Percentiles rank a stretch among this genome's conserved stretches.
Conservation (phyloP, 2,888 invertebrate genomes). For the Caenorhabditis sulstoni region DNA sequence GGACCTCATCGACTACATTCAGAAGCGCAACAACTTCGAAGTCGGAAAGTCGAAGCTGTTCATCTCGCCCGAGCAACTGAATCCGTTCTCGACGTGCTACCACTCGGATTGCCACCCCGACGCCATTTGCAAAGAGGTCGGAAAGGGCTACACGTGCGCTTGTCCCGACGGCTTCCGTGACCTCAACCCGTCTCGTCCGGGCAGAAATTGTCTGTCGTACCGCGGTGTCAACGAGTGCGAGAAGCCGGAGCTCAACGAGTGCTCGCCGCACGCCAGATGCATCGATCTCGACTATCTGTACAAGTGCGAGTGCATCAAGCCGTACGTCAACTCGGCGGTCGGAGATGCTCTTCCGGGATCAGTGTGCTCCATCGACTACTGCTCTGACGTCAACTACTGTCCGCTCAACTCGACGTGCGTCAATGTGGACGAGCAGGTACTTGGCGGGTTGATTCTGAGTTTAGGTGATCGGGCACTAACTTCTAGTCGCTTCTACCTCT, state of each 20-base stretch:
- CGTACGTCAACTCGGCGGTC: conserved; percentile 72
- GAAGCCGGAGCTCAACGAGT: conserved; percentile 71
- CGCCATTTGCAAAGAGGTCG: conserved; percentile 70
- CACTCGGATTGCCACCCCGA: conserved; percentile 69
- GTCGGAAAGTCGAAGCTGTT: conserved; percentile 74
- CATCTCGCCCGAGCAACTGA: conserved; percentile 74
- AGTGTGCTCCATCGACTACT: conserved; percentile 75
- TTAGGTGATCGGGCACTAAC: neutral
- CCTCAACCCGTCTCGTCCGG: conserved; percentile 70
- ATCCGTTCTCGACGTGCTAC: conserved; percentile 75
- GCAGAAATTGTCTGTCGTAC: conserved; percentile 68
- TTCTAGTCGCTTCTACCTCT: conserved; percentile 4
- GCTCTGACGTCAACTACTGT: conserved; percentile 85
- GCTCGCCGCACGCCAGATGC: conserved; percentile 74
- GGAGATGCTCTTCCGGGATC: conserved; percentile 81
- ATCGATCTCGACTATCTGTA: conserved; percentile 71
- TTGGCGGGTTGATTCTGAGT: neutral
- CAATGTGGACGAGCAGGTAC: conserved; percentile 85
- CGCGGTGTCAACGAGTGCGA: conserved; percentile 75
- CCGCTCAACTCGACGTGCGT: conserved; percentile 92
- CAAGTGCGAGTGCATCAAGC: conserved; percentile 73
- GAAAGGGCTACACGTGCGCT: conserved; percentile 62
- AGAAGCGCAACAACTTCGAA: conserved; percentile 69
- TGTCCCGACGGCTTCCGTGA: conserved; percentile 72
- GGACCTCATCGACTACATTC: conserved; percentile 70